Percentiles rank a stretch among this genome's conserved stretches.
Evolutionary conservation across 1,140 invertebrate genomes (phyloP).

Genomic region (Halictus rubicundus): DNA sequence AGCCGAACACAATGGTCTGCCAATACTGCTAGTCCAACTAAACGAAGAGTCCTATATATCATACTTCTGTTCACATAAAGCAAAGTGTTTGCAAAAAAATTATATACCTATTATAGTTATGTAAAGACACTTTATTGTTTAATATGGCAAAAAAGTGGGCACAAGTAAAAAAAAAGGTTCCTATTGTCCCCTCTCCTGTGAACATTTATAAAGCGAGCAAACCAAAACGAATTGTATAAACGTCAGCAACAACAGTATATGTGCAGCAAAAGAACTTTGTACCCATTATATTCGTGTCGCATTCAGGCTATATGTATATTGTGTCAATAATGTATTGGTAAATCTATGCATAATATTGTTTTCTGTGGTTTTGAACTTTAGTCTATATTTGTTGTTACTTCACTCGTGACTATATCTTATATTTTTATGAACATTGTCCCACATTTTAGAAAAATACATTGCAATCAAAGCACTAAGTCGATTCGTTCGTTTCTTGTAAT

Average conservation of each 20-base stretch:
- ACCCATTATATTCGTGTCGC: slow-evolving; percentile 4
- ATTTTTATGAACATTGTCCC: slow-evolving; percentile 36
- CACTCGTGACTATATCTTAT: slow-evolving; percentile 25
- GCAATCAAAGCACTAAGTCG: not conserved
- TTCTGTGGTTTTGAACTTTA: slow-evolving; percentile 19
- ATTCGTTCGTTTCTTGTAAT: not conserved
- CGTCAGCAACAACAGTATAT: slow-evolving; percentile 3
- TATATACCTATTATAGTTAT: slow-evolving; percentile 66
- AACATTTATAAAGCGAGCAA: slow-evolving; percentile 16
- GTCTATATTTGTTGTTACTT: slow-evolving; percentile 17
- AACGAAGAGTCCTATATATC: slow-evolving; percentile 56
- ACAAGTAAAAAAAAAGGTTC: slow-evolving; percentile 41
- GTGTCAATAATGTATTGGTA: slow-evolving; percentile 11
- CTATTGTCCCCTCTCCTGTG: slow-evolving; percentile 24
- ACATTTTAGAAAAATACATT: slow-evolving; percentile 45
- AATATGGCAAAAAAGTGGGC: slow-evolving; percentile 43
- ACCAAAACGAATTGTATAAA: slow-evolving; percentile 10
- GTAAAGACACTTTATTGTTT: slow-evolving; percentile 60
- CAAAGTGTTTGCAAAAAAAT: slow-evolving; percentile 49
- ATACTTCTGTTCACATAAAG: slow-evolving; percentile 38
- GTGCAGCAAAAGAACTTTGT: slow-evolving; percentile 2
- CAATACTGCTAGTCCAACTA: slow-evolving; percentile 71
- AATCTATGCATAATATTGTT: slow-evolving; percentile 17
- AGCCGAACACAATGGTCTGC: slow-evolving; percentile 62
- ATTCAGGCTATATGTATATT: slow-evolving; percentile 10